These are phyloP conservation scores for Diorhabda elongata DNA, from an alignment of 1,140 invertebrate species.

Conservation along the genomic window DNA sequence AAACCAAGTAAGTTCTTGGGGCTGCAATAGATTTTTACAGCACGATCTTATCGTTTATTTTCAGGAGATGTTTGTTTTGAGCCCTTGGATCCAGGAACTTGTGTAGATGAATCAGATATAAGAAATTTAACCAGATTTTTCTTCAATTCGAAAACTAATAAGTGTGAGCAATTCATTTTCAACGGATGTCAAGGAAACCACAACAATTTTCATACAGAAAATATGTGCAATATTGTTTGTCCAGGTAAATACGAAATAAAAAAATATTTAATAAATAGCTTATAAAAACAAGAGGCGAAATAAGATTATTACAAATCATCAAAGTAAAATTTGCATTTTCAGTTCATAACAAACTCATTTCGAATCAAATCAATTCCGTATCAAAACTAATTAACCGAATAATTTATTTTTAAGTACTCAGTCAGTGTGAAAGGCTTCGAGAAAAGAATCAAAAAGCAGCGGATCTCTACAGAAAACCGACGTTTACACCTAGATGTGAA, in stretches of 20 bases:
- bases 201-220: constrained; percentile 82
- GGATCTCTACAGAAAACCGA: constrained; percentile 64
- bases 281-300: no score
- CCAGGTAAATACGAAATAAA: constrained; percentile 51
- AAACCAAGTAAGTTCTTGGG: constrained; percentile 66
- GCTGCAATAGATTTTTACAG: no score
- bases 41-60: constrained; percentile 18
- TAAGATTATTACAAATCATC: no score
- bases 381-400: no score
- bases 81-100: constrained; percentile 58
- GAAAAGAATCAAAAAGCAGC: constrained; percentile 70
- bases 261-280: no score
- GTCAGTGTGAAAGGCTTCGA: constrained; percentile 72
- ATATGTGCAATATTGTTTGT: constrained; percentile 78
- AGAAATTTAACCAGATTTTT: constrained; percentile 64
- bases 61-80: constrained; percentile 79
- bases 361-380: no score
- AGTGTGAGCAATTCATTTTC: constrained; percentile 67
- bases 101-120: constrained; percentile 43
- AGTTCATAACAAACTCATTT: no score
- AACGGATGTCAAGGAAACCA: constrained; percentile 76
- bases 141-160: constrained; percentile 74
- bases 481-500: constrained; percentile 70
- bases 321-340: no score
- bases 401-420: constrained; percentile 54